Conservation (phyloP, 2,888 invertebrate genomes). For the Oscheius myriophilus region DNA sequence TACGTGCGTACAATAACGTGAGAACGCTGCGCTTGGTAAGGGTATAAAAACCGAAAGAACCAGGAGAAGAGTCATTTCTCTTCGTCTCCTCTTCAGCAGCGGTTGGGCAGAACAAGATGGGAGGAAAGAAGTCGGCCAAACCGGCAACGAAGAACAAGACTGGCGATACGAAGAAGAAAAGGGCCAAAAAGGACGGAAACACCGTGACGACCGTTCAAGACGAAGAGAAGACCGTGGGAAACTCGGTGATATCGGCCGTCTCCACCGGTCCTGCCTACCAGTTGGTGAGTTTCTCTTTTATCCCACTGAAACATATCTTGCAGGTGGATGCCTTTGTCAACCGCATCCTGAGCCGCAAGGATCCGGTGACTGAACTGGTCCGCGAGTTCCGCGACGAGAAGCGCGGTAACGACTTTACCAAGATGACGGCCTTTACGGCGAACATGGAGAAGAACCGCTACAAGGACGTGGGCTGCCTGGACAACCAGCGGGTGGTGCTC, state of each 20-base stretch:
- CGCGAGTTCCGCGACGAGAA: slow-evolving; percentile 2
- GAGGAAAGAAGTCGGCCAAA: no score
- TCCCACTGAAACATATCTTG: no score
- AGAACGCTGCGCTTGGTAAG: no score
- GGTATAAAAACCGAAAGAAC: no score
- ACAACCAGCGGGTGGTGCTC: slow-evolving; percentile 15
- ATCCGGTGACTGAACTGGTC: not conserved
- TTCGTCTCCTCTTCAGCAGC: no score
- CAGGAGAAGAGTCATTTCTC: no score
- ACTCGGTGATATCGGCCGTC: no score
- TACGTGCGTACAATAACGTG: no score
- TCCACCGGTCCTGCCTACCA: no score
- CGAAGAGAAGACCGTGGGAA: not conserved
- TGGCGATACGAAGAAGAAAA: not conserved
- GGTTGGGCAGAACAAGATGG: no score
- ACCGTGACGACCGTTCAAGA: not conserved
- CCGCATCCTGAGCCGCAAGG: not conserved
- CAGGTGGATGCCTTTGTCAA: not conserved
- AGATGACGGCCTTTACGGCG: slow-evolving; percentile 9
- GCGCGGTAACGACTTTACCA: slow-evolving; percentile 10
- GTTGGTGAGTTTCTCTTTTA: no score
- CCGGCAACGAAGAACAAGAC: no score
- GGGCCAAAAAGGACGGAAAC: slow-evolving; percentile 1
- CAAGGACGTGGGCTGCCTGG: slow-evolving; percentile 28
- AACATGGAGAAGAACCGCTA: not conserved